phyloP scores from a whole-genome alignment of 53 echinoderm and acorn worm species.

The Crossaster papposus region DNA sequence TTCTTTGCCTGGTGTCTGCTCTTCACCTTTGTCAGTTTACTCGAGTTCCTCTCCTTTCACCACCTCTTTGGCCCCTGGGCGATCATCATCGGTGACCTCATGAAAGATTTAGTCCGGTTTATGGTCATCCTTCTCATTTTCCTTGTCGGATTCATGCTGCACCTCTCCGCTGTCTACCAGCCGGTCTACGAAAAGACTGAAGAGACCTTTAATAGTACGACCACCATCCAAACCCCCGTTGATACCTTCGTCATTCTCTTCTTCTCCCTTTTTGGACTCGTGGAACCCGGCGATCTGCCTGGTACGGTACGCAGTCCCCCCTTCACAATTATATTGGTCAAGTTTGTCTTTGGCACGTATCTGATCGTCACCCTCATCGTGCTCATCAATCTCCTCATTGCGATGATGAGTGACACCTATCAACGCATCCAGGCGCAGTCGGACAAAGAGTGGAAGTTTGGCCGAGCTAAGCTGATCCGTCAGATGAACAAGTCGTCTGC shows the following conservation, averaged over 20 bases:
- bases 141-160: conserved; percentile 93
- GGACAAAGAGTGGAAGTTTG: conserved; percentile 97
- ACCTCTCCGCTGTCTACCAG: conserved; percentile 94
- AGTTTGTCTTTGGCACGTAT: conserved; percentile 93
- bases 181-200: conserved; percentile 69
- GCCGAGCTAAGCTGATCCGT: conserved; percentile 90
- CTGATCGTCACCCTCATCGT: conserved; percentile 95
- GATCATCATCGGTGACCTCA: conserved; percentile 96
- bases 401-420: conserved; percentile 99
- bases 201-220: neutral
- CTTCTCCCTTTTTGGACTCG: conserved; percentile 93
- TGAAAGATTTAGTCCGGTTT: conserved; percentile 94
- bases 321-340: conserved; percentile 75
- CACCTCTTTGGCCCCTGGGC: conserved; percentile 99
- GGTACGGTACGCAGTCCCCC: conserved; percentile 72
- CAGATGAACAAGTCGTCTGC: conserved; percentile 96
- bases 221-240: conserved; percentile 71
- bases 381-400: conserved; percentile 93
- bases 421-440: conserved; percentile 98
- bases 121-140: conserved; percentile 97
- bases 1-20: conserved; percentile 92
- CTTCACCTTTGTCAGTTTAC: conserved; percentile 82
- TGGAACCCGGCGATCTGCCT: conserved; percentile 84
- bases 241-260: conserved; percentile 93
- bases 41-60: conserved; percentile 95